Evolutionary conservation across 92 coral and sea anemone species (phyloP).

Genomic region (Montipora capitata): DNA sequence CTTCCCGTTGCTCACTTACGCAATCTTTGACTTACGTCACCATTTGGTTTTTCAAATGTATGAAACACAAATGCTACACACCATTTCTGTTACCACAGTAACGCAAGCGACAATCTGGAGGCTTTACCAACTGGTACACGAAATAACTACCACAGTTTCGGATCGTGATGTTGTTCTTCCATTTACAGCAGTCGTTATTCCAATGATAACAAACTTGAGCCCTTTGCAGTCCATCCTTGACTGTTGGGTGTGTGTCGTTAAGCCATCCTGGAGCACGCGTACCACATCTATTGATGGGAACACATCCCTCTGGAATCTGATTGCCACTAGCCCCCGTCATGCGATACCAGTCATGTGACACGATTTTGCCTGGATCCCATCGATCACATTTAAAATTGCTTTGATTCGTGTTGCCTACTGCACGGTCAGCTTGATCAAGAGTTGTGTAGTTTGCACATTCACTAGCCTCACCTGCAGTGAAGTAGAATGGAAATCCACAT

Average conservation of each 20-base stretch:
- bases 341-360: slow-evolving; percentile 18
- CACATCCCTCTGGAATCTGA: background rate
- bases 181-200: slow-evolving; percentile 8
- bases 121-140: slow-evolving; percentile 1
- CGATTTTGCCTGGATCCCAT: background rate
- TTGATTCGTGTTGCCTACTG: background rate
- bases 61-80: background rate
- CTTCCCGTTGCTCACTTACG: too few relatives aligned
- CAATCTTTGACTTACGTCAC: background rate
- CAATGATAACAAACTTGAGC: slow-evolving; percentile 39
- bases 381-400: slow-evolving; percentile 1
- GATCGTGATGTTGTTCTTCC: slow-evolving; percentile 9
- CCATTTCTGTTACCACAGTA: slow-evolving; percentile 19
- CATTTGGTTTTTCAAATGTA: too few relatives aligned
- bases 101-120: slow-evolving; percentile 6
- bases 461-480: background rate
- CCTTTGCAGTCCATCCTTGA: background rate
- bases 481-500: background rate
- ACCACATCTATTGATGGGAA: slow-evolving; percentile 14
- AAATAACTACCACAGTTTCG: slow-evolving; percentile 16
- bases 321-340: background rate
- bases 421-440: background rate
- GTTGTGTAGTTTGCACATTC: background rate
- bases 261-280: slow-evolving; percentile 44
- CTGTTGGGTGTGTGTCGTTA: background rate